These are phyloP conservation scores for Clepsis dumicolana DNA, from an alignment of 2,888 invertebrate genomes.

Conservation along the genomic window DNA sequence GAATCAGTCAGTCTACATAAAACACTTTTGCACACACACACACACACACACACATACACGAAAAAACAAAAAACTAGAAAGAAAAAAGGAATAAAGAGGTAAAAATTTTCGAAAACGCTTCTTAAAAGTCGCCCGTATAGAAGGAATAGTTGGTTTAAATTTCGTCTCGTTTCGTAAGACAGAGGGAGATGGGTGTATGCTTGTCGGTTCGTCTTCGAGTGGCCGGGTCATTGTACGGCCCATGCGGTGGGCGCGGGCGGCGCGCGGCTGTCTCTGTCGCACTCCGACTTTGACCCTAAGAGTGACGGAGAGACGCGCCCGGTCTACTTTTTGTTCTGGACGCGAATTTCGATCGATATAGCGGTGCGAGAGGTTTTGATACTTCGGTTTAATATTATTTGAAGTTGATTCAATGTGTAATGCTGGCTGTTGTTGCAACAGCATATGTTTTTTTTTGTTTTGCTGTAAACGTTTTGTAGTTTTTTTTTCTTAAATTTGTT, in stretches of 20 bases:
- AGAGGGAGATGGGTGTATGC: slow-evolving; percentile 66
- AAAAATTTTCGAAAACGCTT: slow-evolving; percentile 37
- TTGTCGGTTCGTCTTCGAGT: slow-evolving; percentile 58
- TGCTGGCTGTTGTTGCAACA: too few species aligned
- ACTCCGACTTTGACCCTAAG: slow-evolving; percentile 46
- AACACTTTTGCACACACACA: slow-evolving; percentile 1
- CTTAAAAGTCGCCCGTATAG: slow-evolving; percentile 26
- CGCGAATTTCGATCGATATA: slow-evolving; percentile 82
- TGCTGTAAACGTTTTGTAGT: too few species aligned
- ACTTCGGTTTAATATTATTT: slow-evolving; percentile 56
- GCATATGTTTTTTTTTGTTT: too few species aligned
- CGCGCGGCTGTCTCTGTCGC: slow-evolving; percentile 60
- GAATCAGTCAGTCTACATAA: too few species aligned
- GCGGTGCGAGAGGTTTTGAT: slow-evolving; percentile 65
- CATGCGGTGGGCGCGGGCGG: slow-evolving; percentile 79
- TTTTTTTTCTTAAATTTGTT: too few species aligned
- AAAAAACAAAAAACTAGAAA: slow-evolving; percentile 18
- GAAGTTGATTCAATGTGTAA: not conserved
- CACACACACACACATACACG: too few species aligned
- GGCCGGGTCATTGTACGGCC: slow-evolving; percentile 74
- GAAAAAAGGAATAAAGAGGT: slow-evolving; percentile 26
- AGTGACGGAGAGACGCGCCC: slow-evolving; percentile 59
- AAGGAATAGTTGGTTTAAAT: slow-evolving; percentile 34
- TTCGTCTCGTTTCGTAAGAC: slow-evolving; percentile 27
- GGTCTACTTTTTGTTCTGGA: slow-evolving; percentile 80